Percentiles rank a stretch among this genome's conserved stretches.
Conservation (phyloP, 2,797 vertebrate genomes). For the Melanotaenia parkinsoni region DNA sequence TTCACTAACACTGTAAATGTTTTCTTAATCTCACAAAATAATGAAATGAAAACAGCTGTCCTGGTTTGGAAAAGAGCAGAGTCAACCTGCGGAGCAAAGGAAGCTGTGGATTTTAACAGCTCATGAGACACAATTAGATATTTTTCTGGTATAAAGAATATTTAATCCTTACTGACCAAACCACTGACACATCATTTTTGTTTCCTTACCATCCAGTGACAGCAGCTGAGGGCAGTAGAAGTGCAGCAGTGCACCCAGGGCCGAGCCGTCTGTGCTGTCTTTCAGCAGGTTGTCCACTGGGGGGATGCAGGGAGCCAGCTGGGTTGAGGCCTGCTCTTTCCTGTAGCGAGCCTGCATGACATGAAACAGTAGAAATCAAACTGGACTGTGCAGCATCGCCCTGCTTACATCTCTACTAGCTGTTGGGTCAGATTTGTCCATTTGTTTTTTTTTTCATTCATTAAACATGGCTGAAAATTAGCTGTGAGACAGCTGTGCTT, state of each 20-base stretch:
- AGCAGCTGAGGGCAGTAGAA: slow-evolving; percentile 94
- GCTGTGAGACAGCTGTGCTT: slow-evolving; percentile 5
- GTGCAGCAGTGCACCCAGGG: slow-evolving; percentile 91
- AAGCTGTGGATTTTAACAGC: neutral
- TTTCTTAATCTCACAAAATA: neutral
- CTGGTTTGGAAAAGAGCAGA: neutral
- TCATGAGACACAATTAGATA: neutral
- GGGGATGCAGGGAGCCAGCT: slow-evolving; percentile 91
- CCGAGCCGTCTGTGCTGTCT: slow-evolving; percentile 93
- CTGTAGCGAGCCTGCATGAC: slow-evolving; percentile 91
- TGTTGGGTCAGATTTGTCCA: neutral
- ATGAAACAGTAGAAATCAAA: slow-evolving; percentile 2
- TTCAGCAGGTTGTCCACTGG: slow-evolving; percentile 95
- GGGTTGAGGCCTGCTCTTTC: slow-evolving; percentile 90
- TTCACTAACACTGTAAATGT: neutral
- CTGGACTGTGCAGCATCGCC: neutral
- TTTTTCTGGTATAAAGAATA: slow-evolving; percentile 1
- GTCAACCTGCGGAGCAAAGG: neutral
- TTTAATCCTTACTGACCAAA: neutral
- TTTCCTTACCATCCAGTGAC: slow-evolving; percentile 85
- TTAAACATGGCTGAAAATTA: slow-evolving; percentile 12
- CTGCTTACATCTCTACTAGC: neutral
- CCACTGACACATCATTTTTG: too few species aligned
- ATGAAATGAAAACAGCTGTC: neutral
- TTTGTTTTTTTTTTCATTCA: neutral